Base-by-base conservation (phyloP, 2,888 invertebrate genomes). In the Diarsia mendica region DNA sequence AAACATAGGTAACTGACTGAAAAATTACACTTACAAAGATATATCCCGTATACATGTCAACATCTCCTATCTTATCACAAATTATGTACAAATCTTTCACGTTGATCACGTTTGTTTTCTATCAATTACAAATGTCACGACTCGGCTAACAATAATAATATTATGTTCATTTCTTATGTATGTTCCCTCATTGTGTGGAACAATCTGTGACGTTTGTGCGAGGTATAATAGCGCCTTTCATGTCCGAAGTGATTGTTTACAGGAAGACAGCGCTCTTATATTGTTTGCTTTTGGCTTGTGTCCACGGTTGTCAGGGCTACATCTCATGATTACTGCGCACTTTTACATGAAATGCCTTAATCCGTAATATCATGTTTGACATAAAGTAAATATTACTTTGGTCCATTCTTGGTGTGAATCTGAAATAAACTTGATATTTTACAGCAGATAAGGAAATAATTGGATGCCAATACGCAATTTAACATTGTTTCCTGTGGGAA, bases 61-160 rank as follows among this genome's bases (percentile, higher is more conserved):
- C 77, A 71, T 8, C 23, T 67, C n/a, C 55, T 82, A 85, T 83
- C 85, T 83, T 85, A 83, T 77, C 80, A 75, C 64, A 66, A 60
- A 61, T 73, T 72, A 66, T 77, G 66, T 69, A 74, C 77, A 80
- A 71, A 75, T 78, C 74, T 80, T 80, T 77, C 75, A 79, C 80
- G 78, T 79, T 85, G 69, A 77, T 78, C 82, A 85, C 77, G 80
- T 68, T 84, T 82, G 76, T 78, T 83, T 80, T 82, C 77, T 81
- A 76, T 75, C 67, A 81, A 80, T 79, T 67, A 70, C 58, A 77
- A n/a, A n/a, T 75, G 84, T 88, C 89, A 90, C 88, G 88, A 88
- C 75, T 82, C 28, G 60, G 61, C 72, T 71, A 82, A 83, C 82
- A 84, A 83, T 64, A 64, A 74, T 49, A 68, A 60, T 66, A 75